Conservation (phyloP, 2,888 invertebrate genomes). For the Hyppa rectilinea region DNA sequence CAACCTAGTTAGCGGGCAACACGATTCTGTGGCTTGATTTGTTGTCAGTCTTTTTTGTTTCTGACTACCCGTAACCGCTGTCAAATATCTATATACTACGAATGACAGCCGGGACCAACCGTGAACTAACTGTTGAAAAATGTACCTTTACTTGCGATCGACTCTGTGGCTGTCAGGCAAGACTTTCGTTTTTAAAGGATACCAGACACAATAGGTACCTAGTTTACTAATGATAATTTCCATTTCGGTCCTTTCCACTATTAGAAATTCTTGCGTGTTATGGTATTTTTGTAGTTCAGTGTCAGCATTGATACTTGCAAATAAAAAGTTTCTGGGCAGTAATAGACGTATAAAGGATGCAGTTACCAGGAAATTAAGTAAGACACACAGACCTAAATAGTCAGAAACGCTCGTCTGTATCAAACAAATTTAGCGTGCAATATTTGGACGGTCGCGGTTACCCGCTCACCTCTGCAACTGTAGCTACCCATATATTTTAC, state of each 20-base stretch:
- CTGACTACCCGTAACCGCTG: no score
- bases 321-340: background rate
- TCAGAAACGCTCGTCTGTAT: constrained; percentile 56
- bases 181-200: background rate
- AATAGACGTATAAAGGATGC: no score
- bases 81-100: no score
- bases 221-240: background rate
- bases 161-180: no score
- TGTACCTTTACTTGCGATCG: no score
- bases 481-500: constrained; percentile 76
- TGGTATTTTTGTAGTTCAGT: background rate
- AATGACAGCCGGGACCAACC: no score
- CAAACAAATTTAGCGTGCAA: constrained; percentile 64
- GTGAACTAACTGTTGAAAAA: no score
- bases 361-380: background rate
- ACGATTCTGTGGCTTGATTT: no score
- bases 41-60: no score
- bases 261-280: background rate
- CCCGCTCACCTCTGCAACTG: constrained; percentile 64
- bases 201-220: background rate
- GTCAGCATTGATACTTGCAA: background rate
- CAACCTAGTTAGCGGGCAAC: no score
- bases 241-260: background rate
- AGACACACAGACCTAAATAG: background rate
- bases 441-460: constrained; percentile 65